Evolutionary conservation across 2,797 vertebrate genomes (phyloP).

Genomic region (Picus viridis): DNA sequence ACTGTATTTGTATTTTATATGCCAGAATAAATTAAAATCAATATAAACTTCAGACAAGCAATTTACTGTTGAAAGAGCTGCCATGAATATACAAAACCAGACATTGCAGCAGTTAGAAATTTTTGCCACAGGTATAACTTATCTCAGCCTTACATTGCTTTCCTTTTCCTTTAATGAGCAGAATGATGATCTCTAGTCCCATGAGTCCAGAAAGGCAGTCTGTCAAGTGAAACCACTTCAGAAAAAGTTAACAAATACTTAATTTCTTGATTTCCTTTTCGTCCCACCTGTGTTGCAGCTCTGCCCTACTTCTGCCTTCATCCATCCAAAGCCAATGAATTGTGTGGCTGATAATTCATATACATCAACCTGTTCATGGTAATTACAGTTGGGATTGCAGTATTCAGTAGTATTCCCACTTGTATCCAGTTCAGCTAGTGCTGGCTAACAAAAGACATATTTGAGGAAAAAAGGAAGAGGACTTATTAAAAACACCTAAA

Average conservation of each 20-base stretch:
- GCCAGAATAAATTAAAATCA: not conserved
- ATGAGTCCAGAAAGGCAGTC: not conserved
- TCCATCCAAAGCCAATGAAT: slow-evolving; percentile 41
- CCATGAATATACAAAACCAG: not conserved
- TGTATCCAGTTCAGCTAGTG: slow-evolving; percentile 27
- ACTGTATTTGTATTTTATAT: not conserved
- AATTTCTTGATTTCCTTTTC: not conserved
- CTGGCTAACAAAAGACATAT: slow-evolving; percentile 27
- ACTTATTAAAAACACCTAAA: slow-evolving; percentile 42
- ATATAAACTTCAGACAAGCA: not conserved
- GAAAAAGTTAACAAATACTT: slow-evolving; percentile 9
- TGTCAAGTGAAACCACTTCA: not conserved
- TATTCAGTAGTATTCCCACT: slow-evolving; percentile 31
- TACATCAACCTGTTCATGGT: slow-evolving; percentile 45
- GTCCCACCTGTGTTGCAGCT: not conserved
- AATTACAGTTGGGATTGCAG: slow-evolving; percentile 42
- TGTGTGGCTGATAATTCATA: slow-evolving; percentile 30
- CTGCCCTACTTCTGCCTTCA: slow-evolving; percentile 15
- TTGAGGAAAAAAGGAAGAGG: slow-evolving; percentile 18
- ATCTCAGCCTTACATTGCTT: not conserved
- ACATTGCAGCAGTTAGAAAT: not conserved
- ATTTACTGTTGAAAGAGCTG: not conserved
- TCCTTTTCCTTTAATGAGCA: slow-evolving; percentile 7
- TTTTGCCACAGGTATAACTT: not conserved
- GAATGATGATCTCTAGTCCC: not conserved